Conservation (phyloP, 2,797 vertebrate genomes). For the Huso huso region DNA sequence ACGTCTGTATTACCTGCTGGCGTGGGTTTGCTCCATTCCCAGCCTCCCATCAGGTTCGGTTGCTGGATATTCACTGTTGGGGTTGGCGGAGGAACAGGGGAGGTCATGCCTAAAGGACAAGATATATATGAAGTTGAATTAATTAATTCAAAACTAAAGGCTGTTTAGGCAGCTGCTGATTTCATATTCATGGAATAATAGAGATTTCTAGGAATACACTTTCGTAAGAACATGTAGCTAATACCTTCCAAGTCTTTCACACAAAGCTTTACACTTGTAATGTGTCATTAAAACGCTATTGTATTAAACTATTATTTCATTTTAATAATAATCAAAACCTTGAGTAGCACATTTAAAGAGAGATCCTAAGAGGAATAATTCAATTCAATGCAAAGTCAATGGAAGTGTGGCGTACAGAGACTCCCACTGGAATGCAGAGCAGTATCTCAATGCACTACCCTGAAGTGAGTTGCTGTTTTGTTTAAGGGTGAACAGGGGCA, state of each 20-base stretch:
- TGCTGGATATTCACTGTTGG: conserved; percentile 89
- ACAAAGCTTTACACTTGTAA: neutral
- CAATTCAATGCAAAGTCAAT: neutral
- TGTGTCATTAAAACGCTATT: too few relatives aligned
- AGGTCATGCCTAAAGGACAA: conserved; percentile 51
- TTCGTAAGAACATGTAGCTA: too few relatives aligned
- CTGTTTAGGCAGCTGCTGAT: too few relatives aligned
- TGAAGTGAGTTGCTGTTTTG: too few relatives aligned
- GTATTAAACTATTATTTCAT: neutral
- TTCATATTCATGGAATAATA: too few relatives aligned
- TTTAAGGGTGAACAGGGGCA: conserved; percentile 12
- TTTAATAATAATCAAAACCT: neutral
- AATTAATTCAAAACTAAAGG: too few relatives aligned
- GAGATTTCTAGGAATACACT: too few relatives aligned
- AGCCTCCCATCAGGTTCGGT: conserved; percentile 75
- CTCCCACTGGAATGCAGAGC: neutral
- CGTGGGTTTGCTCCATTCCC: conserved; percentile 85
- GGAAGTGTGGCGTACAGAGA: too few relatives aligned
- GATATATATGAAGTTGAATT: neutral
- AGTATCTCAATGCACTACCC: neutral
- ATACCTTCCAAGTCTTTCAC: neutral
- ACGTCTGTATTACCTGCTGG: conserved; percentile 46
- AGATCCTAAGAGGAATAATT: neutral
- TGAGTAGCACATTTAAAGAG: neutral
- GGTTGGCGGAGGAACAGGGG: conserved; percentile 66